These are phyloP conservation scores for Mythimna loreyi DNA, from an alignment of 2,888 invertebrate genomes.

Conservation along the genomic window DNA sequence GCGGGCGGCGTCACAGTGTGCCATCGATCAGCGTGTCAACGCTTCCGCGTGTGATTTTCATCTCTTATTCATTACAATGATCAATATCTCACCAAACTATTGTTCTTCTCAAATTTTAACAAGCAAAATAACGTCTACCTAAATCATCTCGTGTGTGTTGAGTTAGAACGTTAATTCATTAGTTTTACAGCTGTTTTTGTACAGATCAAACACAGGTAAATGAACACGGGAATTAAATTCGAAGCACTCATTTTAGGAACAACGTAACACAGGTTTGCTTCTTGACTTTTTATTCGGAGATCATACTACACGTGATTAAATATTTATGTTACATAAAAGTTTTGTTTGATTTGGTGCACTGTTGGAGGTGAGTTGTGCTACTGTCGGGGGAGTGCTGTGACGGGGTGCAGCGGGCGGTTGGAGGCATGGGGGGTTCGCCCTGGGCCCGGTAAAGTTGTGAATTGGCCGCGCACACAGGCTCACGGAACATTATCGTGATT, in stretches of 20 bases:
- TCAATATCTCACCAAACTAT: constrained; percentile 50
- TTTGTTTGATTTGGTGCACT: constrained; percentile 31
- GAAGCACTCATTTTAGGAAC: constrained; percentile 26
- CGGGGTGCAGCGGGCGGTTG: constrained; percentile 69
- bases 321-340: constrained; percentile 25
- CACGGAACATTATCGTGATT: constrained; percentile 89
- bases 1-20: constrained; percentile 78
- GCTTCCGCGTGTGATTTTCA: constrained; percentile 57
- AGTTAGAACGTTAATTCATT: constrained; percentile 22
- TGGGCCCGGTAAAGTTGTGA: constrained; percentile 85
- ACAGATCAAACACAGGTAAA: constrained; percentile 25
- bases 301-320: constrained; percentile 21
- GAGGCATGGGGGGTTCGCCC: constrained; percentile 71
- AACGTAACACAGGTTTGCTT: constrained; percentile 13
- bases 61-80: constrained; percentile 56
- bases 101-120: constrained; percentile 27
- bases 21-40: constrained; percentile 64
- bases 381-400: constrained; percentile 55
- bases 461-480: constrained; percentile 87
- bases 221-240: constrained; percentile 21
- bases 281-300: constrained; percentile 17
- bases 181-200: constrained; percentile 33
- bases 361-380: constrained; percentile 54
- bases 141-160: constrained; percentile 10
- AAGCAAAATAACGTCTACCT: neutral